These are phyloP conservation scores for Erynnis tages DNA, from an alignment of 2,888 invertebrate genomes.

Conservation along the genomic window DNA sequence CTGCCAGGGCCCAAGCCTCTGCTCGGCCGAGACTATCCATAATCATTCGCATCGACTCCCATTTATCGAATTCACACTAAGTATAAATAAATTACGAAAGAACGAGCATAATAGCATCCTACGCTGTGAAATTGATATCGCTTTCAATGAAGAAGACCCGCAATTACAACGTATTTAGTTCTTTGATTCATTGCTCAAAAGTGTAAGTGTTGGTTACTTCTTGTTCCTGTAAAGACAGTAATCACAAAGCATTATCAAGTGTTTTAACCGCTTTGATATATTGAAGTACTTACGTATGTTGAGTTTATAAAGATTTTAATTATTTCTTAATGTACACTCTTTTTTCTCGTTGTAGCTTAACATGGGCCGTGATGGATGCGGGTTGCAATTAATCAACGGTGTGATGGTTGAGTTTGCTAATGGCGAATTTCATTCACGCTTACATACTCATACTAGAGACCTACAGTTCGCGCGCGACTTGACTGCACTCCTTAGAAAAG, in stretches of 20 bases:
- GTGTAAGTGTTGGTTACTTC: conserved; percentile 17
- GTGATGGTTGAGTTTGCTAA: no score
- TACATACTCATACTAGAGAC: no score
- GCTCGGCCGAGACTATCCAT: conserved; percentile 33
- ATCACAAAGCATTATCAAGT: conserved; percentile 38
- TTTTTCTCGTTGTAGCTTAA: no score
- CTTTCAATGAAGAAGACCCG: conserved; percentile 44
- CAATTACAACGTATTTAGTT: conserved; percentile 53
- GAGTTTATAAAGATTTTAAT: no score
- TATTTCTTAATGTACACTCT: no score
- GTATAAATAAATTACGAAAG: conserved; percentile 47
- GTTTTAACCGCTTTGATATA: no score
- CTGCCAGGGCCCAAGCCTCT: conserved; percentile 1
- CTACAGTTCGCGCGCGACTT: no score
- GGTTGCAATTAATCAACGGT: no score
- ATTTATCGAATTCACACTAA: conserved; percentile 38
- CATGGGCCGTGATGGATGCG: no score
- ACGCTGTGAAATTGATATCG: conserved; percentile 53
- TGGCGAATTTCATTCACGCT: no score
- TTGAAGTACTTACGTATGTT: no score
- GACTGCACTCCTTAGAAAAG: no score
- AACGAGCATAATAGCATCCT: conserved; percentile 46
- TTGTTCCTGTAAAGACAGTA: background rate
- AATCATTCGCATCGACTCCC: conserved; percentile 35
- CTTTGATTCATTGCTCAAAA: conserved; percentile 48